Evolutionary conservation across 2,797 vertebrate genomes (phyloP), one percentile per base, ranked within the genome.

Genomic region (Danio kyathit): DNA sequence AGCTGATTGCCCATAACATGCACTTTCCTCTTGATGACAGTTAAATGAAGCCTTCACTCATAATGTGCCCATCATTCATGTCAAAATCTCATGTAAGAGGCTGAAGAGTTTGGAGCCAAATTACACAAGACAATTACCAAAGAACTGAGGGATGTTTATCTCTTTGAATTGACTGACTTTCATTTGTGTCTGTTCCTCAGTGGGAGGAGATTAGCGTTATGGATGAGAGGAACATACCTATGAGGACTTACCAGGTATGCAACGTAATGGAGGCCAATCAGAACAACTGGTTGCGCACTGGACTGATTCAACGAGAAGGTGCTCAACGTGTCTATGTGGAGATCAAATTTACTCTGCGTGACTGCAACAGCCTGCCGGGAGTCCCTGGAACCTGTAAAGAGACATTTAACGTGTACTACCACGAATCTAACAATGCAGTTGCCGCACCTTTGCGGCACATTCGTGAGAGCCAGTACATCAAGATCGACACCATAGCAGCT

Each of bases 131-230:
- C 17, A 56, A 29, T 77, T 67, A 77, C 51, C 7, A 52, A 70
- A 73, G 46, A 7, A 8, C 17, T 16, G 11, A 10, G 19, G 21
- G 59, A 74, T 71, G 57, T 65, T 7, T 72, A 43, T 51, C 19
- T 54, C 19, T 72, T 21, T 51, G 61, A 41, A 56, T 21, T 75
- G 29, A 79, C 21, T 4, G 9, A 43, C 46, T 63, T 64, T 70
- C 54, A 60, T 51, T 64, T 69, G 54, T 71, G 0, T 84, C 13
- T 84, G 6, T 48, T n/a, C 63, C 21, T 17, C 91, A 99, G 98
- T 99, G 97, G 98, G 98, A 99, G 91, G 97, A 99, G 92, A 97
- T 99, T 90, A 99, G 97, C 1, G 98, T 98, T 86, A 99, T 99
- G 5, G 98, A 99, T 84, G 98, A 99, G 90, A 97, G 98, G 91